These are phyloP conservation scores for Neria commutata DNA, from an alignment of 2,888 invertebrate species.

Conservation along the genomic window DNA sequence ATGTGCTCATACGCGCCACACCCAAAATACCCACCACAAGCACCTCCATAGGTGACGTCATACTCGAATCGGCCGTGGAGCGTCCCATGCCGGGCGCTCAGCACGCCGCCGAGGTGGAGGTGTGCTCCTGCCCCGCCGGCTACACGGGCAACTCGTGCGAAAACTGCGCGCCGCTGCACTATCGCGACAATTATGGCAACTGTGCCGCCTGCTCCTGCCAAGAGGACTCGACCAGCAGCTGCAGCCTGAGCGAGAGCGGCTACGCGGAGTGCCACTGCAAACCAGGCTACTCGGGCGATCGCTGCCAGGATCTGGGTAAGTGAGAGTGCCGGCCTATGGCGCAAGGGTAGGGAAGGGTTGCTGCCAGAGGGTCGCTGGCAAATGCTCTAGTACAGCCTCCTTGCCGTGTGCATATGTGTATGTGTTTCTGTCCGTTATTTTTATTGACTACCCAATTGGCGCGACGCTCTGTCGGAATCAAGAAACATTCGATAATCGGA, in stretches of 20 bases:
- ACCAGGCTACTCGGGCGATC: slow-evolving; percentile 72
- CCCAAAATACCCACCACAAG: slow-evolving; percentile 66
- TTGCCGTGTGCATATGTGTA: too few species aligned
- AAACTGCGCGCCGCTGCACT: slow-evolving; percentile 73
- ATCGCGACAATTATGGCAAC: slow-evolving; percentile 66
- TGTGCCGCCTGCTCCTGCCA: slow-evolving; percentile 77
- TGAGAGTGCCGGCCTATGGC: slow-evolving; percentile 16
- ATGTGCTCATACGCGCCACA: slow-evolving; percentile 83
- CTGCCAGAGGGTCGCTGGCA: too few species aligned
- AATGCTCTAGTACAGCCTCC: too few species aligned
- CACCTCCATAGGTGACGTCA: slow-evolving; percentile 76
- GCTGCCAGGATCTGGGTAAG: slow-evolving; percentile 68
- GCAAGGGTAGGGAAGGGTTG: neutral
- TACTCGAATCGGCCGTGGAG: slow-evolving; percentile 77
- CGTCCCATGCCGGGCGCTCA: slow-evolving; percentile 65
- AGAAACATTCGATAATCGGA: too few species aligned
- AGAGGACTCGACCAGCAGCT: slow-evolving; percentile 43
- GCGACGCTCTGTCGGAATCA: too few species aligned
- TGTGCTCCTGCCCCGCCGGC: slow-evolving; percentile 82
- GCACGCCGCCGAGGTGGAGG: slow-evolving; percentile 80
- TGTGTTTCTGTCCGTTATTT: too few species aligned
- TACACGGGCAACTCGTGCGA: slow-evolving; percentile 87
- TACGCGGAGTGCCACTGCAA: slow-evolving; percentile 74
- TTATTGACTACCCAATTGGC: too few species aligned
- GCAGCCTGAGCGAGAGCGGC: slow-evolving; percentile 67